Evolutionary conservation across 2,797 vertebrate species (phyloP), one percentile per base, ranked within the genome.

Genomic region (Rhinoraja longicauda): DNA sequence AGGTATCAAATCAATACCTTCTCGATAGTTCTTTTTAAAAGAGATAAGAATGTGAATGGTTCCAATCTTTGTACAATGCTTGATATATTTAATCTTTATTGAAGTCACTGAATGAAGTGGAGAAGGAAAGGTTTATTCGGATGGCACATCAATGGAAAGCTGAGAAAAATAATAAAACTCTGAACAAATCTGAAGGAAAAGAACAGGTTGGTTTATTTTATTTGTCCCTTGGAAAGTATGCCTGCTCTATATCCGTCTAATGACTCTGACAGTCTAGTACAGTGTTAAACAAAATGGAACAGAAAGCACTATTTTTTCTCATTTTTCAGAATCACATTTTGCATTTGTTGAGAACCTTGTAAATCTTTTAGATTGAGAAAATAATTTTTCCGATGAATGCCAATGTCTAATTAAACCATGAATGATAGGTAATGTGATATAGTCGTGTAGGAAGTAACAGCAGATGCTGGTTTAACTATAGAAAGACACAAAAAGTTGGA

Each of bases 131-230:
- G 2, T 97, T 96, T 4, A 4, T 86, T 9, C 96, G 96, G 93
- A 97, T 95, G 95, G 96, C 96, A 72, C 95, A 64, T 6, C 93
- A 94, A 1, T 95, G 94, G 95, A 96, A 92, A 92, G 94, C 94
- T 90, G 94, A 95, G 93, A 94, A 94, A 93, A 93, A 53, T 81
- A 94, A 96, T 76, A 94, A 95, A 94, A 96, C 13, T 96, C 96
- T 96, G 70, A 93, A 93, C 94, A 90, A 93, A 93, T 21, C 70
- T 72, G 36, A 93, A 94, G 32, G 76, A 29, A 90, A 93, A 88
- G 45, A 21, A 17, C 24, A 93, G 29, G 92, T 92, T 70, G 90
- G 62, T 81, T 93, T 2, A 15, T 93, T 82, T 93, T 1, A 19
- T 21, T 72, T 2, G 21, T 72, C 70, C 21, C 5, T 72, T 72